A percentile compares a stretch with the other conserved stretches of the same genome.
Conservation (phyloP, 1,140 invertebrate genomes). For the Neelides sp. region DNA sequence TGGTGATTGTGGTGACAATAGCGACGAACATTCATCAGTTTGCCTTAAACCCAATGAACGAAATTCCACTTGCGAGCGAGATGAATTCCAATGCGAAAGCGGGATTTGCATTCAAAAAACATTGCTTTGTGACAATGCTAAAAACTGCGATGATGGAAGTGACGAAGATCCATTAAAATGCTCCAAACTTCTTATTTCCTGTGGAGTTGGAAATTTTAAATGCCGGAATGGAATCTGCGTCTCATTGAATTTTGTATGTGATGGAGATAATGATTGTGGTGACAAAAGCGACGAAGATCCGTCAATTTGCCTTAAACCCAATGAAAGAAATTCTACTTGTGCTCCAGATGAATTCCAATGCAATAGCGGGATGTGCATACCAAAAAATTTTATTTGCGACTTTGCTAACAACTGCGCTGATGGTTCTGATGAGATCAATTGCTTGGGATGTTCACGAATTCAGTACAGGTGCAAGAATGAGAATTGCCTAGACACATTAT, state of each 20-base stretch:
- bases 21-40: conserved; percentile 43
- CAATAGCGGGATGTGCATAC: conserved; percentile 50
- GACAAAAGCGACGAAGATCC: conserved; percentile 51
- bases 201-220: conserved; percentile 43
- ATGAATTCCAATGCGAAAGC: conserved; percentile 37
- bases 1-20: conserved; percentile 50
- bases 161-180: conserved; percentile 16
- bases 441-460: conserved; percentile 35
- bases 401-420: conserved; percentile 58
- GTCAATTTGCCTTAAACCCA: neutral
- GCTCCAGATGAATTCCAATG: conserved; percentile 36
- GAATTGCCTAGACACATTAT: conserved; percentile 16
- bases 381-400: conserved; percentile 53
- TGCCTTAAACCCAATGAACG: neutral
- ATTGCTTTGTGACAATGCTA: conserved; percentile 34
- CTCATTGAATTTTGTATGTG: too few species aligned
- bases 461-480: conserved; percentile 18
- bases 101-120: conserved; percentile 35
- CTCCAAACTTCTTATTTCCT: too few species aligned
- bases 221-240: too few species aligned
- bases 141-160: conserved; percentile 36
- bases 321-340: conserved; percentile 23
- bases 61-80: conserved; percentile 29
- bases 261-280: too few species aligned
- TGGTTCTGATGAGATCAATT: conserved; percentile 56